Percentiles rank a stretch among this genome's conserved stretches.
Conservation (phyloP, 2,888 invertebrate genomes). For the Rhopalosiphum nymphaeae region DNA sequence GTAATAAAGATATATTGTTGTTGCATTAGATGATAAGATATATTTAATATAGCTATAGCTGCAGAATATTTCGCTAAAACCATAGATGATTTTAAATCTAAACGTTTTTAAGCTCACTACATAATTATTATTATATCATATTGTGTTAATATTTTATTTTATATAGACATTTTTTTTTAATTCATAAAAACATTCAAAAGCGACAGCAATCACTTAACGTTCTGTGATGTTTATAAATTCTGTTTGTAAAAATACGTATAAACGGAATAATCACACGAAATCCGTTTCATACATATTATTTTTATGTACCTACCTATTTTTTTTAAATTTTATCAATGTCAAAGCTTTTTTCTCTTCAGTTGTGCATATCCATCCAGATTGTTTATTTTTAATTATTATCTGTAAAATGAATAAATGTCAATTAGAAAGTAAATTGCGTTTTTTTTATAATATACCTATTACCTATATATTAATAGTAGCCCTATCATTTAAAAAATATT, state of each 20-base stretch:
- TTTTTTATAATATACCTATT: background rate
- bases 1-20: background rate
- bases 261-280: background rate
- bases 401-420: constrained; percentile 54
- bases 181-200: background rate
- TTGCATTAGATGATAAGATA: background rate
- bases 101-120: background rate
- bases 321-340: background rate
- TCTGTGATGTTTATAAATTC: background rate
- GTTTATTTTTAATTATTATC: constrained; percentile 17
- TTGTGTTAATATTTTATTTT: background rate
- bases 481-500: too few relatives aligned
- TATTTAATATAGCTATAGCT: background rate
- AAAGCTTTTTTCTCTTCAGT: background rate
- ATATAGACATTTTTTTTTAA: background rate
- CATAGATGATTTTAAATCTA: background rate
- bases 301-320: background rate
- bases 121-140: background rate
- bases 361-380: background rate
- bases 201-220: background rate
- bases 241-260: background rate
- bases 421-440: constrained; percentile 23
- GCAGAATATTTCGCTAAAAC: background rate
- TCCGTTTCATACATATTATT: background rate
- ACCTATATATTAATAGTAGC: background rate